Percentiles rank a stretch among this genome's conserved stretches.
Conservation (phyloP, 1,140 invertebrate genomes). For the Bradysia coprophila region DNA sequence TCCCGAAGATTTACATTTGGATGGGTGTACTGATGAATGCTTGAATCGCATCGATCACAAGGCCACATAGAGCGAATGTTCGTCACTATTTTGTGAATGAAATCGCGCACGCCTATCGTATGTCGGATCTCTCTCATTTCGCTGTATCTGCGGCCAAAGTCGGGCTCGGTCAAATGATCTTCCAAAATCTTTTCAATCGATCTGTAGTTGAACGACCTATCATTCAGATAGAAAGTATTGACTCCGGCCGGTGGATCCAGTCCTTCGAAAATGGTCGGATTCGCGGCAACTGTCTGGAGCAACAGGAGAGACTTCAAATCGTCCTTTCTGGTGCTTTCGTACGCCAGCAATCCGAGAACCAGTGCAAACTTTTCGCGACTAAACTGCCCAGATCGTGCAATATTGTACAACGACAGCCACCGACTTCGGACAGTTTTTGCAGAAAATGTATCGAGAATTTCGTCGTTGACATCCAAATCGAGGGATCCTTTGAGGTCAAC, state of each 20-base stretch:
- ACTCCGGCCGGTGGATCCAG: background rate
- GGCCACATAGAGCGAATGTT: background rate
- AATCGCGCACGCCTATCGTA: background rate
- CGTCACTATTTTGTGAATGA: background rate
- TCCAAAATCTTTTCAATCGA: background rate
- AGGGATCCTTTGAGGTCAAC: no score
- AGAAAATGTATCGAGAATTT: no score
- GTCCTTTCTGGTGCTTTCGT: background rate
- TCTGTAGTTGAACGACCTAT: background rate
- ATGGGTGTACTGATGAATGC: background rate
- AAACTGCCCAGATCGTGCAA: background rate
- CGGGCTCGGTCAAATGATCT: background rate
- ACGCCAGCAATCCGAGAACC: background rate
- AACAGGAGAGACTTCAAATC: background rate
- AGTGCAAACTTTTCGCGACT: background rate
- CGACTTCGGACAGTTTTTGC: no score
- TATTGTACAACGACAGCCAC: background rate
- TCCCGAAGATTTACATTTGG: background rate
- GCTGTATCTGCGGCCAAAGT: background rate
- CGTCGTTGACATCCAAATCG: no score
- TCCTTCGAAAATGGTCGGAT: background rate
- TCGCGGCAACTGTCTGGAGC: background rate
- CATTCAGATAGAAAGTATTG: background rate
- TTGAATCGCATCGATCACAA: background rate
- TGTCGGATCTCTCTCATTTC: background rate